Evolutionary conservation across 2,888 invertebrate species (phyloP).

Genomic region (Synanthedon vespiformis): DNA sequence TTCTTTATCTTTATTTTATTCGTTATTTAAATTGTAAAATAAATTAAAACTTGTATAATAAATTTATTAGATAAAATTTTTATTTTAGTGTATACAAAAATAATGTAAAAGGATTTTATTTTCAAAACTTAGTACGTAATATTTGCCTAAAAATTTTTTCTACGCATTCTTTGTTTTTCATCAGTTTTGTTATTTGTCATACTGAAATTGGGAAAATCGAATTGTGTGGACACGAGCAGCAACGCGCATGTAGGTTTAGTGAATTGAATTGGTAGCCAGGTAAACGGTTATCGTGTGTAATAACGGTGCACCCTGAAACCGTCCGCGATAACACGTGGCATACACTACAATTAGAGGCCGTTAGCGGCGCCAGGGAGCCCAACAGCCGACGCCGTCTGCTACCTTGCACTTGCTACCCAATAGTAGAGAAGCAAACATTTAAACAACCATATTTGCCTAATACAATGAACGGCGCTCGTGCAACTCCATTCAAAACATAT

Average conservation of each 20-base stretch:
- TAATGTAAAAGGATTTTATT: no score
- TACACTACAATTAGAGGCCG: conserved; percentile 41
- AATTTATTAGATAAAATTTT: no score
- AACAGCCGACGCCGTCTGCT: conserved; percentile 12
- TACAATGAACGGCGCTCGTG: no score
- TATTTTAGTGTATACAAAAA: no score
- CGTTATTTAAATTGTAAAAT: no score
- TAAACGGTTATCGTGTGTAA: conserved; percentile 46
- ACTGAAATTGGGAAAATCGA: conserved; percentile 48
- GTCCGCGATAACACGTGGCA: conserved; percentile 28
- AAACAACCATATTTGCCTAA: background rate
- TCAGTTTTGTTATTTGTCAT: conserved; percentile 9
- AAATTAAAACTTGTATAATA: no score
- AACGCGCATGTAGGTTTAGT: conserved; percentile 24
- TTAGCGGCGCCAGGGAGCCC: conserved; percentile 22
- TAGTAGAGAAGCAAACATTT: conserved; percentile 6
- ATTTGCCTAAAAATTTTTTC: no score
- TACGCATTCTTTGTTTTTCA: background rate
- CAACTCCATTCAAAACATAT: no score
- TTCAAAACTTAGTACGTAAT: no score
- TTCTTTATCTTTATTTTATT: no score
- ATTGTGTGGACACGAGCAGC: conserved; percentile 34
- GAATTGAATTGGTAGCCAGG: conserved; percentile 45
- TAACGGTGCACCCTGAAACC: conserved; percentile 34
- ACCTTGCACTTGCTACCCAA: background rate